A percentile compares a stretch with the other conserved stretches of the same genome.
These are phyloP conservation scores for Channa maculata DNA, from an alignment of 2,113 vertebrate genomes.

Conservation along the genomic window DNA sequence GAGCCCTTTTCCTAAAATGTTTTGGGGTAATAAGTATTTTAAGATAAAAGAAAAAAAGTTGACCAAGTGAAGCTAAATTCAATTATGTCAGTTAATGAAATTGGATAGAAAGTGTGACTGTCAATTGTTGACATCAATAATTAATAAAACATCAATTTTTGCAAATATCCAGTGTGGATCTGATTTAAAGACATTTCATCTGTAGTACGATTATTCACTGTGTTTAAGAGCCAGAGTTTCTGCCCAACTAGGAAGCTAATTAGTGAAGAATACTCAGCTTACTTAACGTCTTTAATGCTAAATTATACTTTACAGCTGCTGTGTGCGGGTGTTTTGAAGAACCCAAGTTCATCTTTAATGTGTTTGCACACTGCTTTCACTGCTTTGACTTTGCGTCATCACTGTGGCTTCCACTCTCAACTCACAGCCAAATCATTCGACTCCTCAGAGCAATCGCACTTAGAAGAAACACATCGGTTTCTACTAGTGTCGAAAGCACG, in stretches of 20 bases:
- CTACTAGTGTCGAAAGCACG: background rate
- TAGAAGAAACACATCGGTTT: background rate
- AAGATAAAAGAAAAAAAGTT: too few species aligned
- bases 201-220: background rate
- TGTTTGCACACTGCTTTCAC: slow-evolving; percentile 1
- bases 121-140: too few species aligned
- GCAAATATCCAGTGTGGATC: too few species aligned
- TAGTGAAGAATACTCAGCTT: background rate
- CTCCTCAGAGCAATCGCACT: background rate
- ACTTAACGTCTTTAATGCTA: too few species aligned
- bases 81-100: too few species aligned
- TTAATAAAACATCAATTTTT: too few species aligned
- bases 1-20: too few species aligned
- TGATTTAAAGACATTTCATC: slow-evolving; percentile 2
- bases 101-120: too few species aligned
- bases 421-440: background rate
- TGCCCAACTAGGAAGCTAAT: slow-evolving; percentile 11
- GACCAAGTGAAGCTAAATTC: too few species aligned
- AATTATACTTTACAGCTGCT: background rate
- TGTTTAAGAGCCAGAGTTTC: background rate
- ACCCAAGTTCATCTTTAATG: too few species aligned
- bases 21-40: too few species aligned
- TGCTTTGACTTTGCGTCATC: slow-evolving; percentile 1
- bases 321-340: too few species aligned
- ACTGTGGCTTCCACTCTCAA: background rate